A percentile compares a stretch with the other conserved stretches of the same genome.
These are phyloP conservation scores for Chloropsis cyanopogon DNA, from an alignment of 2,113 vertebrate genomes.

Conservation along the genomic window DNA sequence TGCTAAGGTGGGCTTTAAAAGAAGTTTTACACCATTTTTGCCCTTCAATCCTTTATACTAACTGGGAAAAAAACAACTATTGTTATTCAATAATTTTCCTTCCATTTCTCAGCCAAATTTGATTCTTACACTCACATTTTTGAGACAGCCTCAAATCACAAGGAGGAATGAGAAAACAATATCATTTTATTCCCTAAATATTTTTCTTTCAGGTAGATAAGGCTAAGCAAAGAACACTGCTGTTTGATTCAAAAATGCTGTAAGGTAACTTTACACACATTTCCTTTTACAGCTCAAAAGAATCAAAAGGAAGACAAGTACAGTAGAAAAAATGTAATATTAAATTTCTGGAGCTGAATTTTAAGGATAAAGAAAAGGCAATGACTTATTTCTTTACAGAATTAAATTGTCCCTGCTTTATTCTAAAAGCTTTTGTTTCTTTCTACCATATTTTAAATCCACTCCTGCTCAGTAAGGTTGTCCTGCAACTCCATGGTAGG, in stretches of 20 bases:
- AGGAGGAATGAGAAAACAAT: neutral
- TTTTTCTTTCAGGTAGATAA: neutral
- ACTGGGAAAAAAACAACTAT: neutral
- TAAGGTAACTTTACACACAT: neutral
- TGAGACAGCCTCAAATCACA: neutral
- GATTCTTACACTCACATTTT: neutral
- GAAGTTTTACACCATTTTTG: neutral
- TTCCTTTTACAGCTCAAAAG: neutral
- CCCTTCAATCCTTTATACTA: neutral
- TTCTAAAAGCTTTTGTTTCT: neutral
- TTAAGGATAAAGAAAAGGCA: neutral
- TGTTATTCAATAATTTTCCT: neutral
- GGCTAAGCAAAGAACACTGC: neutral
- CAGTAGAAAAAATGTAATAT: neutral
- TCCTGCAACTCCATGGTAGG: neutral
- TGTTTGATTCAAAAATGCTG: neutral
- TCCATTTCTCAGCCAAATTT: neutral
- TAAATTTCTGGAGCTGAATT: neutral
- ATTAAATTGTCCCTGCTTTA: neutral
- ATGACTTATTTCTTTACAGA: neutral
- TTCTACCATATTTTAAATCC: neutral
- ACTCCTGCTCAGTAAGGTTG: neutral
- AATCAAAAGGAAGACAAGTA: neutral
- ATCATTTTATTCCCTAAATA: neutral
- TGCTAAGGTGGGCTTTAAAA: neutral